These are phyloP conservation scores for Labroides dimidiatus DNA, from an alignment of 2,797 vertebrate genomes.

Conservation along the genomic window DNA sequence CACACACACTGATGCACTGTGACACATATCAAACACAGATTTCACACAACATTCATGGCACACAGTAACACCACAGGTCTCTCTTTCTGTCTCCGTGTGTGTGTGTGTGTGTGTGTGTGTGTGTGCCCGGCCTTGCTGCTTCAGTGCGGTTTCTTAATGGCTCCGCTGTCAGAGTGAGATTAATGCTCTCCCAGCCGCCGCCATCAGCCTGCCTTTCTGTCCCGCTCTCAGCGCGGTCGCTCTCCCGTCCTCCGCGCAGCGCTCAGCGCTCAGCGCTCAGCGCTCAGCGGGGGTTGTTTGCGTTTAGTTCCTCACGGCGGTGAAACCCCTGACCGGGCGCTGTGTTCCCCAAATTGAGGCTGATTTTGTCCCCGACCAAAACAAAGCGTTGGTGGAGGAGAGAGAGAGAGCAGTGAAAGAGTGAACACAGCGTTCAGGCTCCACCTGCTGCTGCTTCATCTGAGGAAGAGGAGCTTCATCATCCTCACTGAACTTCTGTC, in stretches of 20 bases:
- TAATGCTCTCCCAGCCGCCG: constrained; percentile 60
- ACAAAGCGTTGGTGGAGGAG: constrained; percentile 24
- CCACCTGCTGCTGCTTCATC: too few relatives aligned
- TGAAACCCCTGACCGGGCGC: constrained; percentile 21
- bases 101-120: neutral
- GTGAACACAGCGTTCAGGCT: neutral
- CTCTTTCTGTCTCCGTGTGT: neutral
- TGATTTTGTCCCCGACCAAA: constrained; percentile 24
- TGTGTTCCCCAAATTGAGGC: constrained; percentile 35
- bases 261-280: constrained; percentile 25
- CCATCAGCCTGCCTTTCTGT: constrained; percentile 65
- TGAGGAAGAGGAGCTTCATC: too few relatives aligned
- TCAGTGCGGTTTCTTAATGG: constrained; percentile 66
- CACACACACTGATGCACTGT: constrained; percentile 4
- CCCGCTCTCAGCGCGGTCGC: constrained; percentile 38
- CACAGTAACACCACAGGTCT: constrained; percentile 45
- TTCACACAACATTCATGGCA: constrained; percentile 54
- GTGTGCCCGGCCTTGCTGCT: constrained; percentile 41
- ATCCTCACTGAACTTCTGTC: too few relatives aligned
- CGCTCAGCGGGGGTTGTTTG: constrained; percentile 40
- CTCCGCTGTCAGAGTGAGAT: constrained; percentile 71
- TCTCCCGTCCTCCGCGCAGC: constrained; percentile 41
- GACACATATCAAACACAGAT: constrained; percentile 37
- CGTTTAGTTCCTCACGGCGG: constrained; percentile 14
- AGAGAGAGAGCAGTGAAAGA: neutral